Conservation (phyloP, 2,113 vertebrate genomes). For the Platanista minor region DNA sequence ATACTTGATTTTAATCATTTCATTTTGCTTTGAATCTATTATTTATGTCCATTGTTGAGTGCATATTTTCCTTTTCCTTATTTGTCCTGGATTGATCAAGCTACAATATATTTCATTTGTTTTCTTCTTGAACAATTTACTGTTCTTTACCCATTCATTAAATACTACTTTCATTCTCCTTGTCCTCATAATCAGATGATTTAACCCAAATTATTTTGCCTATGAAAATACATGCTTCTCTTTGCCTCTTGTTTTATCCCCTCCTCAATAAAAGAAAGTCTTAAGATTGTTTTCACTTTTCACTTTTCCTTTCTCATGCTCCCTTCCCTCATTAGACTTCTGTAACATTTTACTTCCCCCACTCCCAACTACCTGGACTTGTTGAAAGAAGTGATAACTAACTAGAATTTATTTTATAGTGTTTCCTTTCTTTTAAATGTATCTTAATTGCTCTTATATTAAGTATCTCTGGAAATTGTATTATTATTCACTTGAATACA, state of each 20-base stretch:
- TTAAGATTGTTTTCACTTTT: background rate
- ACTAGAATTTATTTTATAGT: background rate
- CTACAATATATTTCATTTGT: background rate
- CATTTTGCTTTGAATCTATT: background rate
- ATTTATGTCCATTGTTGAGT: background rate
- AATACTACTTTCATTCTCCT: background rate
- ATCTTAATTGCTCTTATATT: background rate
- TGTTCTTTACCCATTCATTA: background rate
- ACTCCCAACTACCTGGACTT: background rate
- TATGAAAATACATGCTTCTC: background rate
- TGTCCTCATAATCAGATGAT: background rate
- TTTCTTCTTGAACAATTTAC: background rate
- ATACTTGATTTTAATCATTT: background rate
- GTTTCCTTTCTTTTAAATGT: background rate
- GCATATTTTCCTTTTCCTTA: background rate
- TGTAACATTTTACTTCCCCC: background rate
- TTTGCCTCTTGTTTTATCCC: background rate
- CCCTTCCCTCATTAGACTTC: background rate
- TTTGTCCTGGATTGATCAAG: background rate
- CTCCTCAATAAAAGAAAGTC: background rate
- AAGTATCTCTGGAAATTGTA: background rate
- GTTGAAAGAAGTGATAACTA: background rate
- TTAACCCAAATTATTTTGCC: background rate
- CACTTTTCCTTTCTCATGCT: background rate
- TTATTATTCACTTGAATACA: background rate